phyloP scores from a whole-genome alignment of 1,140 invertebrate species.

The Pseudomyrmex pallidus region DNA sequence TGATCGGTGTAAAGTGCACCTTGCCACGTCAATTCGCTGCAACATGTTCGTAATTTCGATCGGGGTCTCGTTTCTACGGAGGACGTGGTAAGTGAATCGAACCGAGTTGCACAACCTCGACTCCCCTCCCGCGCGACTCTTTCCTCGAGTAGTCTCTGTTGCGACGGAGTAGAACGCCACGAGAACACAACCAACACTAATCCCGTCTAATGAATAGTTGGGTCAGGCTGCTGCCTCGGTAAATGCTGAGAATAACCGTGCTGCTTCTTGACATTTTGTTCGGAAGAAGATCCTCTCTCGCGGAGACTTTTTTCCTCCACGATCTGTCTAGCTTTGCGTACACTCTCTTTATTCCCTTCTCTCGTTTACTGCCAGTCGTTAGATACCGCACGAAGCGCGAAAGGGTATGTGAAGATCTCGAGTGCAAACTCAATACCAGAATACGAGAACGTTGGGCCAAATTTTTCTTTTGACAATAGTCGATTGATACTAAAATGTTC shows the following conservation, averaged over 20 bases:
- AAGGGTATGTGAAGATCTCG: background rate
- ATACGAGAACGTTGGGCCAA: background rate
- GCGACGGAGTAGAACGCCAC: conserved; percentile 65
- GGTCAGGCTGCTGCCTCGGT: conserved; percentile 73
- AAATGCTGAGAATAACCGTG: conserved; percentile 79
- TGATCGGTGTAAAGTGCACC: conserved; percentile 25
- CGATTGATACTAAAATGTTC: background rate
- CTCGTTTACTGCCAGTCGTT: conserved; percentile 56
- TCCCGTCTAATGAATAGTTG: conserved; percentile 82
- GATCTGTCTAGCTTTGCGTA: conserved; percentile 64
- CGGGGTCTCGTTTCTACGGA: conserved; percentile 60
- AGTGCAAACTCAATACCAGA: background rate
- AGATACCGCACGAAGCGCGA: conserved; percentile 26
- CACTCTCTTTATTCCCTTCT: background rate
- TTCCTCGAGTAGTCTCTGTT: conserved; percentile 7
- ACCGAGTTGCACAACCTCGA: conserved; percentile 65
- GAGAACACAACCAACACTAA: conserved; percentile 72
- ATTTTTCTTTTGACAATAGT: background rate
- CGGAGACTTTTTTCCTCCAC: conserved; percentile 55
- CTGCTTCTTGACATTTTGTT: conserved; percentile 80
- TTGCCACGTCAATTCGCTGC: conserved; percentile 26
- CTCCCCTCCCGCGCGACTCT: background rate
- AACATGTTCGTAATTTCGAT: conserved; percentile 33
- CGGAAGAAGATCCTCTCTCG: conserved; percentile 67
- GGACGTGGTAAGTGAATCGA: conserved; percentile 68